Evolutionary conservation across 2,888 invertebrate genomes (phyloP).

Genomic region (Thera britannica): DNA sequence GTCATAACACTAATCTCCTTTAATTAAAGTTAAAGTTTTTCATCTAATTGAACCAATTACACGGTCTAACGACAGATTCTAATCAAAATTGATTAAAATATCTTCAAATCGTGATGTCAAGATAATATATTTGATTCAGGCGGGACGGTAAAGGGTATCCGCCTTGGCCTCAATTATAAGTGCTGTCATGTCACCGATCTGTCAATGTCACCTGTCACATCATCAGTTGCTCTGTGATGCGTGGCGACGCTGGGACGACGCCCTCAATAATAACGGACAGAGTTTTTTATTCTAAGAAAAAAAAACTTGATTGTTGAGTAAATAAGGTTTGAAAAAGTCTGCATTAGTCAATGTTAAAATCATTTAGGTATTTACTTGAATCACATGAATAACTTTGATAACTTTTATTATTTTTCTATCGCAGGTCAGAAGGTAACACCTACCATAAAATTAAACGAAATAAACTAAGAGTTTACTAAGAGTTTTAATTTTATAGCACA

Average conservation of each 20-base stretch:
- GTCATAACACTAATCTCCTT: neutral
- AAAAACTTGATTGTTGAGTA: neutral
- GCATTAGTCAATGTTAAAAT: no score
- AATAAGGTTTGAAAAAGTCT: neutral
- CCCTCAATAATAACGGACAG: neutral
- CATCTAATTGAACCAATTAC: slow-evolving; percentile 13
- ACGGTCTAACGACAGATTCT: slow-evolving; percentile 14
- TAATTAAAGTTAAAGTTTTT: neutral
- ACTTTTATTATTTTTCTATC: no score
- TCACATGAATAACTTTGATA: no score
- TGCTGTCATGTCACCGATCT: slow-evolving; percentile 28
- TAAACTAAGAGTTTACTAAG: no score
- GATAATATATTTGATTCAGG: slow-evolving; percentile 23
- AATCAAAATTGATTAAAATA: slow-evolving; percentile 36
- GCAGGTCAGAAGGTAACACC: no score
- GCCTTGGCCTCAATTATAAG: slow-evolving; percentile 25
- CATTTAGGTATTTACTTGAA: no score
- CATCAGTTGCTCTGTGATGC: slow-evolving; percentile 22
- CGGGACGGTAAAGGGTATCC: slow-evolving; percentile 23
- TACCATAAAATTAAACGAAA: no score
- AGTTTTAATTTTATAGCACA: no score
- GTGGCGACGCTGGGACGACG: slow-evolving; percentile 6
- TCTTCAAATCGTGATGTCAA: slow-evolving; percentile 32
- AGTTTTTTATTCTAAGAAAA: neutral
- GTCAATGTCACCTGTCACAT: slow-evolving; percentile 35